phyloP scores from a whole-genome alignment of 2,113 vertebrate genomes.

The Oryzias celebensis region DNA sequence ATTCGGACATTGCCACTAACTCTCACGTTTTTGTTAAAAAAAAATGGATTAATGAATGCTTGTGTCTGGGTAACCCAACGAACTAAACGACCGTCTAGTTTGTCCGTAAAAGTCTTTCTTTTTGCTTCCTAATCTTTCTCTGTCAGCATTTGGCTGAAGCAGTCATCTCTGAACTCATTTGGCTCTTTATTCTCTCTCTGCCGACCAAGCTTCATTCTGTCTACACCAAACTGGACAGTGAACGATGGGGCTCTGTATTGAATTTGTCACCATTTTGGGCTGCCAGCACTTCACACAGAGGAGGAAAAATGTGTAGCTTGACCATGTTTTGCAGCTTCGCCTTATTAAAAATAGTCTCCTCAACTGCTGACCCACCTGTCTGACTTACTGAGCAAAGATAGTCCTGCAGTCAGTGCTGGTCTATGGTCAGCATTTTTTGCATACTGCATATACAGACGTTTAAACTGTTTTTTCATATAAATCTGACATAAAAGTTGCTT shows the following conservation, averaged over 20 bases:
- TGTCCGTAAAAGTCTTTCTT: neutral
- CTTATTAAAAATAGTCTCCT: slow-evolving; percentile 46
- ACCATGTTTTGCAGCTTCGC: slow-evolving; percentile 32
- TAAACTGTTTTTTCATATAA: too few species aligned
- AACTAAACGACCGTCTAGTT: too few species aligned
- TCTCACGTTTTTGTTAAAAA: too few species aligned
- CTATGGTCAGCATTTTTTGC: slow-evolving; percentile 28
- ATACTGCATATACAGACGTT: neutral
- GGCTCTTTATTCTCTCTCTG: slow-evolving; percentile 16
- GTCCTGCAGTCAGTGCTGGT: slow-evolving; percentile 28
- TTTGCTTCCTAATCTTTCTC: slow-evolving; percentile 4
- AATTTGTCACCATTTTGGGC: slow-evolving; percentile 55
- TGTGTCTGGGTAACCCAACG: neutral
- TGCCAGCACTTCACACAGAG: slow-evolving; percentile 26
- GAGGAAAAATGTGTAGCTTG: slow-evolving; percentile 1
- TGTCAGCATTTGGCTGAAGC: slow-evolving; percentile 26
- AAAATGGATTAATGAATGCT: too few species aligned
- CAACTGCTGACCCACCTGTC: slow-evolving; percentile 52
- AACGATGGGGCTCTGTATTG: slow-evolving; percentile 40
- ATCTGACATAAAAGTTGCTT: neutral
- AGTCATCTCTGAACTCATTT: slow-evolving; percentile 39
- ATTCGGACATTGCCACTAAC: too few species aligned
- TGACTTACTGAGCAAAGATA: slow-evolving; percentile 38
- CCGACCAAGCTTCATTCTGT: slow-evolving; percentile 36
- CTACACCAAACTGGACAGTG: slow-evolving; percentile 57